Conservation (phyloP, 2,888 invertebrate species). For the Geotrupes spiniger region DNA sequence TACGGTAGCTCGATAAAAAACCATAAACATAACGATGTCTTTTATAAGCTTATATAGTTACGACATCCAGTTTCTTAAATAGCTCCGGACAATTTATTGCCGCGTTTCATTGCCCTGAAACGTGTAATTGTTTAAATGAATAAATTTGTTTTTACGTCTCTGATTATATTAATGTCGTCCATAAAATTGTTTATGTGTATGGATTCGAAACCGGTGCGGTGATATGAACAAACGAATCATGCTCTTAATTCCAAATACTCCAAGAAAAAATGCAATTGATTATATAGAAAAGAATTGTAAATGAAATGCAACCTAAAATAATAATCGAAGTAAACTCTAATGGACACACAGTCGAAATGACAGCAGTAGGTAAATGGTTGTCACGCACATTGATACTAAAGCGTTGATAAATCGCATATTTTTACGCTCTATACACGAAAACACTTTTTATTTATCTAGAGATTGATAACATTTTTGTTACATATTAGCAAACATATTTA, state of each 20-base stretch:
- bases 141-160: conserved; percentile 12
- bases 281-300: too few relatives aligned
- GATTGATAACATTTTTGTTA: too few relatives aligned
- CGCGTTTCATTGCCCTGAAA: conserved; percentile 15
- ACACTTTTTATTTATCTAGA: conserved; percentile 10
- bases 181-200: too few relatives aligned
- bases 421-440: conserved; percentile 16
- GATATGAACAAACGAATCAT: too few relatives aligned
- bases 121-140: conserved; percentile 21
- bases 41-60: conserved; percentile 23
- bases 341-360: too few relatives aligned
- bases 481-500: too few relatives aligned
- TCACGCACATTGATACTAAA: conserved; percentile 17
- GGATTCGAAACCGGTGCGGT: too few relatives aligned
- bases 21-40: conserved; percentile 22
- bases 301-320: too few relatives aligned
- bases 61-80: conserved; percentile 22
- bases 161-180: conserved; percentile 1
- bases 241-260: too few relatives aligned
- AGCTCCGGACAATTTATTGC: conserved; percentile 17
- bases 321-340: too few relatives aligned
- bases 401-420: conserved; percentile 16
- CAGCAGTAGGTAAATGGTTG: too few relatives aligned
- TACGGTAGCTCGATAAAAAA: conserved; percentile 23
- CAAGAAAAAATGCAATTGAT: too few relatives aligned